phyloP scores from a whole-genome alignment of 2,113 vertebrate genomes.

The Anas platyrhynchos region DNA sequence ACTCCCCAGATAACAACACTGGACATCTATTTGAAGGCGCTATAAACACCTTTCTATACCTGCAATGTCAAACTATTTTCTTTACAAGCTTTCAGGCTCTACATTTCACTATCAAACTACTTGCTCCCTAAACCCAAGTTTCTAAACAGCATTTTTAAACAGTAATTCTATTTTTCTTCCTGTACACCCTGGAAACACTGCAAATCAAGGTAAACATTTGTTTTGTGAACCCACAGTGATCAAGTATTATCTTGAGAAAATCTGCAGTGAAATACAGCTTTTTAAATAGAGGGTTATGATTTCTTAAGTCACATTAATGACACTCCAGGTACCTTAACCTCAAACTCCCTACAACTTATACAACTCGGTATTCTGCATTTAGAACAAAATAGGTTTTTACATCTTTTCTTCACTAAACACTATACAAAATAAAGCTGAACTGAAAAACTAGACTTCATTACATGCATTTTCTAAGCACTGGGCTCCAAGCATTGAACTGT shows the following conservation, averaged over 20 bases:
- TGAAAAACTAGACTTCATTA: neutral
- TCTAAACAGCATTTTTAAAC: neutral
- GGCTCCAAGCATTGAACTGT: neutral
- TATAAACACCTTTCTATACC: neutral
- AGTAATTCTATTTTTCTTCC: neutral
- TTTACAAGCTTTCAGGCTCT: neutral
- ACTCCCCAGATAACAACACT: neutral
- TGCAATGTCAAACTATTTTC: neutral
- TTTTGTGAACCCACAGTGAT: neutral
- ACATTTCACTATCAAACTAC: rapidly evolving
- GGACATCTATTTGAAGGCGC: neutral
- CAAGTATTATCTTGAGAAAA: neutral
- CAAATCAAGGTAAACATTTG: neutral
- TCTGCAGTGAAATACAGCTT: neutral
- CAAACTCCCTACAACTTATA: neutral
- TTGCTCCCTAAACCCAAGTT: neutral
- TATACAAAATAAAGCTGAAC: neutral
- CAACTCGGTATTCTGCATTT: neutral
- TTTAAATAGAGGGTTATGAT: too few species aligned
- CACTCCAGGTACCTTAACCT: neutral
- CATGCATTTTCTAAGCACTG: neutral
- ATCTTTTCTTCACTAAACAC: neutral
- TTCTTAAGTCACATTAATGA: neutral
- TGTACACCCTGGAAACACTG: neutral
- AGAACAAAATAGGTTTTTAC: neutral